A percentile compares a stretch with the other conserved stretches of the same genome.
phyloP scores from a whole-genome alignment of 2,797 vertebrate species.

The Artibeus jamaicensis region DNA sequence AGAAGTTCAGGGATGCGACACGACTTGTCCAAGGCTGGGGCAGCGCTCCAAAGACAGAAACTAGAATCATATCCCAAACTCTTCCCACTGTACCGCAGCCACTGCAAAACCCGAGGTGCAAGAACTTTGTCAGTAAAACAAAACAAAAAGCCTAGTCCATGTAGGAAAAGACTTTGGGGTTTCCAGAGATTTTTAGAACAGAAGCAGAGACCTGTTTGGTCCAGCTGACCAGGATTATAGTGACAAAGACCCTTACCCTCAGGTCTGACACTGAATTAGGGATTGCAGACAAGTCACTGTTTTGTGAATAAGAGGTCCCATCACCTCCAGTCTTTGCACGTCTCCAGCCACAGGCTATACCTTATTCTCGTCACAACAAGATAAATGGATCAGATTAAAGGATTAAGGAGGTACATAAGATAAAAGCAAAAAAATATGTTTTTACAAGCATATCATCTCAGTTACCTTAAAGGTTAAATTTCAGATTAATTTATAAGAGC shows the following conservation, averaged over 20 bases:
- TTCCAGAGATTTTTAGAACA: not conserved
- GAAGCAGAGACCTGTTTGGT: not conserved
- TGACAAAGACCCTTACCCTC: slow-evolving; percentile 3
- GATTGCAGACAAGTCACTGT: not conserved
- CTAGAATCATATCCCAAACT: not conserved
- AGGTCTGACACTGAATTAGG: not conserved
- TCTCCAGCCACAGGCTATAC: not conserved
- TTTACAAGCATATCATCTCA: slow-evolving; percentile 28
- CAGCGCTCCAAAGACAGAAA: not conserved
- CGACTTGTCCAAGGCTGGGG: not conserved
- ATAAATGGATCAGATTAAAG: not conserved
- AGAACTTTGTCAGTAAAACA: not conserved
- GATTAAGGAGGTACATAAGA: not conserved
- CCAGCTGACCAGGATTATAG: not conserved
- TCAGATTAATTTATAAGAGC: slow-evolving; percentile 20
- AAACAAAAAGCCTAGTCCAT: not conserved
- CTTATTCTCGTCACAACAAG: not conserved
- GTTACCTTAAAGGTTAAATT: slow-evolving; percentile 12
- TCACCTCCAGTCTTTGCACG: not conserved
- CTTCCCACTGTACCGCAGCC: not conserved
- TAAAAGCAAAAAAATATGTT: slow-evolving; percentile 1
- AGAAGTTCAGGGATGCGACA: not conserved
- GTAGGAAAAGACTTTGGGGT: not conserved
- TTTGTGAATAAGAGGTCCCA: not conserved
- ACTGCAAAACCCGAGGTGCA: not conserved